Evolutionary conservation across 2,888 invertebrate genomes (phyloP).

Genomic region (Caenorhabditis sp.): DNA sequence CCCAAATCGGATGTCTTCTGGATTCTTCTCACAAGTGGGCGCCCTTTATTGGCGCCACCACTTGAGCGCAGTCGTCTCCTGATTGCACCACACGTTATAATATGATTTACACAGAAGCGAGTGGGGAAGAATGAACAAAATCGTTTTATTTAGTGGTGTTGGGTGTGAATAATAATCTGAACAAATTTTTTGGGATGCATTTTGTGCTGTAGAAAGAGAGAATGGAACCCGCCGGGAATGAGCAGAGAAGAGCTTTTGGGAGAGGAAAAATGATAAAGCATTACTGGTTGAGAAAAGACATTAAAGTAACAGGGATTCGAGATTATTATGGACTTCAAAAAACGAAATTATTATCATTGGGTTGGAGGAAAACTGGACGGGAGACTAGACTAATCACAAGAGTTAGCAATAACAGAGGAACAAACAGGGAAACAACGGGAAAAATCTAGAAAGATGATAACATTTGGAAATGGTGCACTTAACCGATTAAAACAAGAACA

Average conservation of each 20-base stretch:
- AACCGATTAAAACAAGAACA: constrained; percentile 6
- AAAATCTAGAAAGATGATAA: constrained; percentile 26
- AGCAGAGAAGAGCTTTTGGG: constrained; percentile 37
- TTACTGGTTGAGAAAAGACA: not conserved
- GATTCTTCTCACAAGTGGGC: constrained; percentile 33
- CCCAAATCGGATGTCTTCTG: not conserved
- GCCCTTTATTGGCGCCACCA: constrained; percentile 60
- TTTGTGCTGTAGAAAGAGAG: constrained; percentile 1
- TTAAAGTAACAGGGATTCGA: not conserved
- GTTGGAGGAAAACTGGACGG: not conserved
- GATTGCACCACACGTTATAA: constrained; percentile 44
- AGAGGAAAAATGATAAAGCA: not conserved
- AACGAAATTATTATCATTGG: not conserved
- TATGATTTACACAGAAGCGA: constrained; percentile 29
- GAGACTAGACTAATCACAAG: constrained; percentile 23
- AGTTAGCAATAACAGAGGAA: constrained; percentile 6
- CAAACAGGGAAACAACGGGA: not conserved
- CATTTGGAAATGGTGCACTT: constrained; percentile 6
- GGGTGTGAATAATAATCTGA: constrained; percentile 4
- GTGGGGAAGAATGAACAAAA: constrained; percentile 16
- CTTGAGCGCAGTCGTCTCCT: constrained; percentile 35
- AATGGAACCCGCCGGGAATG: constrained; percentile 39
- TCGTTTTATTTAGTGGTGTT: constrained; percentile 32
- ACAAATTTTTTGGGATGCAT: constrained; percentile 1
- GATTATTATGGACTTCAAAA: not conserved